A percentile compares a stretch with the other conserved stretches of the same genome.
phyloP scores from a whole-genome alignment of 1,140 invertebrate species.

The Zaprionus inermis region DNA sequence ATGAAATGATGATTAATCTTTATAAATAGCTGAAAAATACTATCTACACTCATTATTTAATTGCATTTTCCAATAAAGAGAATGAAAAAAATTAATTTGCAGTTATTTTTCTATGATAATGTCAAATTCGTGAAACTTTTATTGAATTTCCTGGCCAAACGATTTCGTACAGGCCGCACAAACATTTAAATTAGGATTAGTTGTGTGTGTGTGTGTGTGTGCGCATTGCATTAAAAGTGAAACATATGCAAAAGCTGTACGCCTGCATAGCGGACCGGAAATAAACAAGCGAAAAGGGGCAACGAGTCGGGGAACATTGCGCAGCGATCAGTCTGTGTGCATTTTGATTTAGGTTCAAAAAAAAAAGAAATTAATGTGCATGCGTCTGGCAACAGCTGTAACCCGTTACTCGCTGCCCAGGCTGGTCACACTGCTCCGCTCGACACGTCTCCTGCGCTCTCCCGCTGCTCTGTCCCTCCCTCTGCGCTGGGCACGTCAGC shows the following conservation, averaged over 20 bases:
- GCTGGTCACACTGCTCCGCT: constrained; percentile 57
- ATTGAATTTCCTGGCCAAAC: constrained; percentile 71
- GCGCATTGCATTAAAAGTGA: constrained; percentile 54
- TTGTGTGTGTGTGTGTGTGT: constrained; percentile 53
- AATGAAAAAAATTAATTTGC: constrained; percentile 58
- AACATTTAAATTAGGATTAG: constrained; percentile 79
- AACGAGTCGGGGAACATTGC: constrained; percentile 3
- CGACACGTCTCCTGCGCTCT: no score
- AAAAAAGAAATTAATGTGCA: neutral
- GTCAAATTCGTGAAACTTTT: constrained; percentile 44
- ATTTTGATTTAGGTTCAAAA: constrained; percentile 21
- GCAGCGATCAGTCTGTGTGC: constrained; percentile 19
- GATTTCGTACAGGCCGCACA: constrained; percentile 17
- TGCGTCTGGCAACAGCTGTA: constrained; percentile 12
- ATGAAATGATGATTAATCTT: neutral
- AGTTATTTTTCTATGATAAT: constrained; percentile 65
- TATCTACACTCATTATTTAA: neutral
- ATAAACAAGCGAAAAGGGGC: constrained; percentile 1
- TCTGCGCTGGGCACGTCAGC: constrained; percentile 54
- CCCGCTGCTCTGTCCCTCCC: neutral
- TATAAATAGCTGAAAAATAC: neutral
- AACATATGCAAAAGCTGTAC: constrained; percentile 46
- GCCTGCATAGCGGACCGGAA: constrained; percentile 12
- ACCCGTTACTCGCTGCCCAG: constrained; percentile 25
- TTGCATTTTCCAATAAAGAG: neutral